phyloP scores from a whole-genome alignment of 2,888 invertebrate species.

The Anoplius nigerrimus region DNA sequence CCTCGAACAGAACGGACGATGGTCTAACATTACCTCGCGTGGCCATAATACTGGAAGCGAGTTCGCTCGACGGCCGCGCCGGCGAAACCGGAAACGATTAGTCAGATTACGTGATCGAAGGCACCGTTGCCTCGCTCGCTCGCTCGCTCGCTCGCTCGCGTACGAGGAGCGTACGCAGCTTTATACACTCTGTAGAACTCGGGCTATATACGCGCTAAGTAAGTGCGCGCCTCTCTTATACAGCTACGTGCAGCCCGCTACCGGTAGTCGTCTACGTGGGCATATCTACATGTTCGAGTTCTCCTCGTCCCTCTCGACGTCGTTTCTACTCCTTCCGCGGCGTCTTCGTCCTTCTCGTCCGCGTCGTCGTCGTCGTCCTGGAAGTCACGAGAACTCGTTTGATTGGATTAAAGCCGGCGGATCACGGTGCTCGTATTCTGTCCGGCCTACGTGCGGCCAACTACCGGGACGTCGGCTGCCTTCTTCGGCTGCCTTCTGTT shows the following conservation, averaged over 20 bases:
- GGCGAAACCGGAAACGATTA: slow-evolving; percentile 71
- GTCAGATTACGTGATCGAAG: slow-evolving; percentile 69
- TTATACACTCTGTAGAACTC: too few species aligned
- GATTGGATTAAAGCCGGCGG: slow-evolving; percentile 45
- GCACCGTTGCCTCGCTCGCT: slow-evolving; percentile 56
- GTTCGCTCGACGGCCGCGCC: slow-evolving; percentile 42
- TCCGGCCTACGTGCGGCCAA: not conserved
- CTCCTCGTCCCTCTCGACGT: slow-evolving; percentile 10
- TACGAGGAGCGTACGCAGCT: too few species aligned
- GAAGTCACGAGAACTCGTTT: slow-evolving; percentile 22
- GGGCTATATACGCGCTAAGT: slow-evolving; percentile 28
- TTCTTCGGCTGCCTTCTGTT: too few species aligned
- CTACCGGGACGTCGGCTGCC: too few species aligned
- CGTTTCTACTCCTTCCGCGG: slow-evolving; percentile 22
- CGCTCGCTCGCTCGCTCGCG: too few species aligned
- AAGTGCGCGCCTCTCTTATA: slow-evolving; percentile 15
- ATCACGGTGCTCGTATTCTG: slow-evolving; percentile 28
- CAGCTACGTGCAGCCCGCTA: slow-evolving; percentile 34
- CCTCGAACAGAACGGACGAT: slow-evolving; percentile 31
- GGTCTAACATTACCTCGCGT: slow-evolving; percentile 58
- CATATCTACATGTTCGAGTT: slow-evolving; percentile 13
- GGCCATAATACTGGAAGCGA: slow-evolving; percentile 66
- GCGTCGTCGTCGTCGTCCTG: not conserved
- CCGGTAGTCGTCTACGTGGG: slow-evolving; percentile 37
- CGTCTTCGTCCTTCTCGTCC: not conserved